Evolutionary conservation across 1,140 invertebrate genomes (phyloP).

Genomic region (Lasaia peninsularis): DNA sequence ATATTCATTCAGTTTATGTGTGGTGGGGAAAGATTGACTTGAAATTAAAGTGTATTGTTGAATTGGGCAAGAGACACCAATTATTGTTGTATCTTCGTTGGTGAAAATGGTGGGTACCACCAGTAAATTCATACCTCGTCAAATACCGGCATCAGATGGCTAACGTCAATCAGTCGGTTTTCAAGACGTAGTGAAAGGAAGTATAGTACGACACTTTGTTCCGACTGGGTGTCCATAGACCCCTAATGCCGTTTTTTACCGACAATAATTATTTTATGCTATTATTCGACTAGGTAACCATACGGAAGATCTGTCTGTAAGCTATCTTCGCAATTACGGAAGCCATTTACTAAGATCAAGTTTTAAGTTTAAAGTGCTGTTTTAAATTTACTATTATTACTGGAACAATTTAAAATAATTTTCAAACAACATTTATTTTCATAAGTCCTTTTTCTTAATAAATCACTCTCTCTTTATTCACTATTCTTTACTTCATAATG

Average conservation of each 20-base stretch:
- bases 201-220: no score
- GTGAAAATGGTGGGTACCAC: not conserved
- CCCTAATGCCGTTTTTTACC: no score
- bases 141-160: no score
- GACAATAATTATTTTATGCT: no score
- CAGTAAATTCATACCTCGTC: no score
- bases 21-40: not conserved
- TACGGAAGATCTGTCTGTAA: no score
- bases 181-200: no score
- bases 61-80: not conserved
- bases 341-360: not conserved
- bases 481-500: not conserved
- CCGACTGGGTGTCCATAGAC: no score
- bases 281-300: no score
- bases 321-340: not conserved
- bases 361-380: not conserved
- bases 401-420: not conserved
- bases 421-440: constrained; percentile 1
- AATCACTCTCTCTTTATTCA: constrained; percentile 4
- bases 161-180: no score
- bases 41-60: not conserved
- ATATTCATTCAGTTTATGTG: constrained; percentile 58
- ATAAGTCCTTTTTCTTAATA: constrained; percentile 8
- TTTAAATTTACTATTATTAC: not conserved
- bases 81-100: not conserved